A percentile compares a stretch with the other conserved stretches of the same genome.
phyloP scores from a whole-genome alignment of 2,113 vertebrate genomes.

The Petaurus breviceps region DNA sequence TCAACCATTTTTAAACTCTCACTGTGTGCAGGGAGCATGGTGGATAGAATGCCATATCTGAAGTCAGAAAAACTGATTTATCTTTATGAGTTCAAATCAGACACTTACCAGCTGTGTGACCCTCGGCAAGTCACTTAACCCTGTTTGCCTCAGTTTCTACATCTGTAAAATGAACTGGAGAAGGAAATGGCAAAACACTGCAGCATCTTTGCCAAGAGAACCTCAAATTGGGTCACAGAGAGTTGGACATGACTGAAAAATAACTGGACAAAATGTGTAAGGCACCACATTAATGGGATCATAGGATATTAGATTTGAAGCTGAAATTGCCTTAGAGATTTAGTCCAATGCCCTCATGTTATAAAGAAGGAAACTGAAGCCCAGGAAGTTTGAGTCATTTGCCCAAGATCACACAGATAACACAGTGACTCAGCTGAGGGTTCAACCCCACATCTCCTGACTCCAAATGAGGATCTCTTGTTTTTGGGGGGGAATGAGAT shows the following conservation, averaged over 20 bases:
- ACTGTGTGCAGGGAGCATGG: too few relatives aligned
- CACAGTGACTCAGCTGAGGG: neutral
- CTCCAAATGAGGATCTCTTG: neutral
- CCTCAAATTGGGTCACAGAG: neutral
- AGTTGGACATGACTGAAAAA: neutral
- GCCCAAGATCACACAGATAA: neutral
- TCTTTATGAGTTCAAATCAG: too few relatives aligned
- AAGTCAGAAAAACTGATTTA: too few relatives aligned
- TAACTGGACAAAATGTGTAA: neutral
- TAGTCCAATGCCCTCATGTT: neutral
- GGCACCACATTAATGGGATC: neutral
- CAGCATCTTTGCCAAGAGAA: neutral
- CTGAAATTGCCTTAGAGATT: neutral
- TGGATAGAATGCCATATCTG: too few relatives aligned
- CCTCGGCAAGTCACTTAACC: too few relatives aligned
- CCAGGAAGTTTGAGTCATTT: neutral
- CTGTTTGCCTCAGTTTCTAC: too few relatives aligned
- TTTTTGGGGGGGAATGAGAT: neutral
- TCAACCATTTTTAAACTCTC: neutral
- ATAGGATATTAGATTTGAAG: neutral
- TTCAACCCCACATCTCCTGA: neutral
- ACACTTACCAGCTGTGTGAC: too few relatives aligned
- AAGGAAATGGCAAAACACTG: neutral
- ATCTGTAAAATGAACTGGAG: too few relatives aligned
- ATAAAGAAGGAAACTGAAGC: neutral